Evolutionary conservation across 2,888 invertebrate species (phyloP).

Genomic region (Volucella inanis): DNA sequence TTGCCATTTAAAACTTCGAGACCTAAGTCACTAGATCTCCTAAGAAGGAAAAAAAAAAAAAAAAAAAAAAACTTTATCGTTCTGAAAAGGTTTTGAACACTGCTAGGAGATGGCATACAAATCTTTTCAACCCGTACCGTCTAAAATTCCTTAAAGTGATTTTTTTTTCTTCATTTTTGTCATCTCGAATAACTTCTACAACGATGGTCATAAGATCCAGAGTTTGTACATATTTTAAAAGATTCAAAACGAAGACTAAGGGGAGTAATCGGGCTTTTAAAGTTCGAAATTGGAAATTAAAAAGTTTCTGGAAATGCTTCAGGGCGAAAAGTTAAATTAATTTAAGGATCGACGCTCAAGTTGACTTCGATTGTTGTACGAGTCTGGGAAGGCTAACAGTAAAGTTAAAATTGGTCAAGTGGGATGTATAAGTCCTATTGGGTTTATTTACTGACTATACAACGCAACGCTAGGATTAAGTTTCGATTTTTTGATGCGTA

Average conservation of each 20-base stretch:
- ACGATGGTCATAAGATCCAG: too few relatives aligned
- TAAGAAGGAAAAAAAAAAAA: not conserved
- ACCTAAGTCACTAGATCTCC: slow-evolving; percentile 31
- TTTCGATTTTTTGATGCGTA: not conserved
- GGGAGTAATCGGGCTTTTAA: not conserved
- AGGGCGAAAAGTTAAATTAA: slow-evolving; percentile 10
- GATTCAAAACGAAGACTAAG: not conserved
- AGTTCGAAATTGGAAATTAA: slow-evolving; percentile 26
- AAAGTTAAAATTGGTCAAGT: not conserved
- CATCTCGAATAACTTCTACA: too few relatives aligned
- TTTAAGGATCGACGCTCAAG: not conserved
- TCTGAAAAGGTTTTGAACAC: not conserved
- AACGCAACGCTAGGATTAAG: not conserved
- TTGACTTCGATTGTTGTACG: not conserved
- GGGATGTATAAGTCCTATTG: not conserved
- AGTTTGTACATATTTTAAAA: not conserved
- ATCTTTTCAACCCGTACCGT: slow-evolving; percentile 1
- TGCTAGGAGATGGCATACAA: slow-evolving; percentile 3
- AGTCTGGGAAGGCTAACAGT: not conserved
- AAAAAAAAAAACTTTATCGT: slow-evolving; percentile 19
- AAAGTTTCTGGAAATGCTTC: slow-evolving; percentile 16
- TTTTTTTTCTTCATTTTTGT: not conserved
- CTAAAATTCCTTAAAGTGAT: not conserved
- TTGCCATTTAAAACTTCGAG: slow-evolving; percentile 39
- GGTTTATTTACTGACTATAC: not conserved